Evolutionary conservation across 2,797 vertebrate species (phyloP), one percentile per base, ranked within the genome.

Genomic region (Liparis tanakae): DNA sequence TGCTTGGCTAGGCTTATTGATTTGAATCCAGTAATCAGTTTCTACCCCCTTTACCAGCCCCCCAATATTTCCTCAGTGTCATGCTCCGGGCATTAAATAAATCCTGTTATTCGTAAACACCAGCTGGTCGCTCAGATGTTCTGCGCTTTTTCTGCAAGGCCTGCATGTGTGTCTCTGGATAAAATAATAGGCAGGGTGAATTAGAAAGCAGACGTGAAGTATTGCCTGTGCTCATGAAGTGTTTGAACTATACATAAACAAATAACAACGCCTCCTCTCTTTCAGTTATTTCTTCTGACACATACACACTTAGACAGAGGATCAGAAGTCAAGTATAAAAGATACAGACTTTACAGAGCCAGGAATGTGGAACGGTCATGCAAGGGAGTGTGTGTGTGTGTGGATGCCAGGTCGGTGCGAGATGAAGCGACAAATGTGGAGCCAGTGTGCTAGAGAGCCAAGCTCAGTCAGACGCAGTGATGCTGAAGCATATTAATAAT

Each of bases 1-100:
- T 87, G 81, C 89, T 91, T 89, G 83, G 86, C 85, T 74, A 51
- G 75, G 66, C 76, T 76, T 90, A 94, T 95, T 90, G 92, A 94
- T 93, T 91, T 77, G 62, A 84, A 79, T 84, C 86, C 72, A 82
- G 82, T 89, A 91, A 93, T 92, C 91, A 88, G 85, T 89, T 87
- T 84, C 81, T 83, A 56, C 72, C 61, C 57, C 18, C 65, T 39
- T 4, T 36, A 61, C 39, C 44, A 60, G 15, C 73, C 79, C 72
- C 81, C 71, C 79, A 68, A 89, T 91, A 87, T 91, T 89, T 88
- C 78, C 87, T 87, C 74, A 43, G 86, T 89, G 89, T 94, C 91
- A 91, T 88, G 91, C 90, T 88, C 69, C 43, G 46, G 82, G 85
- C 83, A 92, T 92, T 85, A 92, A 89, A 93, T 87, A 88, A 91